Evolutionary conservation across 2,797 vertebrate species (phyloP).

Genomic region (Sciurus vulgaris): DNA sequence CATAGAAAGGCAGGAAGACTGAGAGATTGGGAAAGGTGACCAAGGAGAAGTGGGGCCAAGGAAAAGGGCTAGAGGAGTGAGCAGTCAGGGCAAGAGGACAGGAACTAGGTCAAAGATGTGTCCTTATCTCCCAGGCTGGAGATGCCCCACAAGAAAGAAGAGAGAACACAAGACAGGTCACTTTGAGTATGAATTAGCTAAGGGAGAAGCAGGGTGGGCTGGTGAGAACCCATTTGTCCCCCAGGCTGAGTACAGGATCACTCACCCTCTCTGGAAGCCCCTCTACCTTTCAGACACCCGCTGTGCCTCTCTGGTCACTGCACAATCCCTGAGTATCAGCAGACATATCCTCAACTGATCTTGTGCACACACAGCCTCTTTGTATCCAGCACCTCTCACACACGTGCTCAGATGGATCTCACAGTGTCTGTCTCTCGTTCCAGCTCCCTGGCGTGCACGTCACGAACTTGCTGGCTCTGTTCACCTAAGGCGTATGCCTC

Average conservation of each 20-base stretch:
- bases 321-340: accelerated
- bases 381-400: neutral
- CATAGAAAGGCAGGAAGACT: neutral
- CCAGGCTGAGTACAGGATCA: neutral
- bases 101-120: neutral
- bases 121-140: neutral
- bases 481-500: neutral
- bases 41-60: neutral
- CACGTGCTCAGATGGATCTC: neutral
- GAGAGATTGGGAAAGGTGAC: neutral
- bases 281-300: neutral
- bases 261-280: neutral
- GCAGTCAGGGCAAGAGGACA: neutral
- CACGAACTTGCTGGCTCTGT: neutral
- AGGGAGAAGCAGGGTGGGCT: neutral
- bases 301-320: neutral
- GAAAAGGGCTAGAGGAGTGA: neutral
- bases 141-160: no score
- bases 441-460: neutral
- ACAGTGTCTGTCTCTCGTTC: neutral
- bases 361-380: constrained; percentile 1
- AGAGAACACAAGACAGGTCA: neutral
- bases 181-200: neutral
- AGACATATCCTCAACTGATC: neutral
- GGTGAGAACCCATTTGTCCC: no score